Evolutionary conservation across 2,113 vertebrate species (phyloP), one percentile per base, ranked within the genome.

Genomic region (Notarius lentiginosus): DNA sequence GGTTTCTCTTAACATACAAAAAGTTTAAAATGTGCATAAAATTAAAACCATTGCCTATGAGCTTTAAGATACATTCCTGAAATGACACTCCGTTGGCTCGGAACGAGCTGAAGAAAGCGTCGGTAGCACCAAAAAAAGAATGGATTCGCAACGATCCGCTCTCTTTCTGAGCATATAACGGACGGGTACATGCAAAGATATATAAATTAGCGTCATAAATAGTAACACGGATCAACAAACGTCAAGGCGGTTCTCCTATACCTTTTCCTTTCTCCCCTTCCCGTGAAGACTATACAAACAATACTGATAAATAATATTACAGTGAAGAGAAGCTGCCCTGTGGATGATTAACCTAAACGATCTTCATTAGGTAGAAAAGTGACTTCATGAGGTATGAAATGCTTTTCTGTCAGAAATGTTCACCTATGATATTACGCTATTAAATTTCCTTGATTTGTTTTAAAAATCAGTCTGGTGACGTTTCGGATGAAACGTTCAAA

Each of bases 291-390:
- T n/a, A 83, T 53, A 70, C n/a, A 84, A 70, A 83, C 55, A 83
- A 83, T 87, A 87, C 10, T 82, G 75, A 88, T 92, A 94, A 93
- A 94, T 94, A 89, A 87, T 81, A 91, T 88, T 92, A 93, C 92
- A 94, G 90, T 93, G 94, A 91, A 91, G 65, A 89, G 83, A 91
- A 96, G 95, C 94, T 96, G 95, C 95, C 95, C 90, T 89, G 51
- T 80, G 82, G 87, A 91, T 61, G 83, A 79, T 89, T 88, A 82
- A 83, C 30, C 61, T 79, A 84, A 91, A 90, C 87, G 30, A 88
- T 83, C 12, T 75, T 89, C 90, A 87, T 80, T 89, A 86, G 55
- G 68, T 90, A 89, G 51, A 91, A 85, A 85, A 61, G 68, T 91
- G 89, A 91, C 80, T 65, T 68, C 5, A 65, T 91, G 93, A 95